Percentiles rank a stretch among this genome's conserved stretches.
Conservation (phyloP, 2,888 invertebrate genomes). For the Tachina fera region DNA sequence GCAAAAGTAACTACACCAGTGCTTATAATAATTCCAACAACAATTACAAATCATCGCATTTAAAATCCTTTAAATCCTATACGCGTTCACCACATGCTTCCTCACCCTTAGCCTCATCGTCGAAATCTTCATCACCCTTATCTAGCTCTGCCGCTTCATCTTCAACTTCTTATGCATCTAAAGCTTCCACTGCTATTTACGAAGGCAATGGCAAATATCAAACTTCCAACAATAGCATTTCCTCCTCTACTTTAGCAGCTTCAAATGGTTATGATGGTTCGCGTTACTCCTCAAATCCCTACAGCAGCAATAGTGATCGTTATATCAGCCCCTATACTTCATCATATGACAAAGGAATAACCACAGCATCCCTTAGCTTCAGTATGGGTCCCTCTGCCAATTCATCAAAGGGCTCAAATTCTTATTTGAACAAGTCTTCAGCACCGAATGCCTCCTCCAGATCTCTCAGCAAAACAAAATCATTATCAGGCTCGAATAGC, state of each 20-base stretch:
- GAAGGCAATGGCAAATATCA: constrained; percentile 69
- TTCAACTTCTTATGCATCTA: constrained; percentile 59
- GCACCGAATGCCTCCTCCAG: constrained; percentile 75
- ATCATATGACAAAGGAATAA: constrained; percentile 82
- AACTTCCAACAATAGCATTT: constrained; percentile 63
- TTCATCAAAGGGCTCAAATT: constrained; percentile 77
- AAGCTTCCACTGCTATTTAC: constrained; percentile 47
- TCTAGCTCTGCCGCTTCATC: constrained; percentile 50
- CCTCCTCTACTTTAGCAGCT: constrained; percentile 67
- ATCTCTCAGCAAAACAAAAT: constrained; percentile 77
- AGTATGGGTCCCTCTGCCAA: constrained; percentile 75
- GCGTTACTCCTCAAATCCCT: constrained; percentile 78
- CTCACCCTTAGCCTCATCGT: constrained; percentile 66
- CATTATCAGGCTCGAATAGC: constrained; percentile 80
- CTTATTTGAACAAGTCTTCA: constrained; percentile 73
- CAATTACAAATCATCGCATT: constrained; percentile 51
- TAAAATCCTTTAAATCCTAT: constrained; percentile 65
- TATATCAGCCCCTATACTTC: constrained; percentile 82
- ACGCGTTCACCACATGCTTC: constrained; percentile 67
- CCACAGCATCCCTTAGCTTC: constrained; percentile 82
- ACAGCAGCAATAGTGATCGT: constrained; percentile 77
- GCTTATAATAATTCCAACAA: constrained; percentile 58
- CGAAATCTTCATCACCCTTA: constrained; percentile 70
- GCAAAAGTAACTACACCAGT: constrained; percentile 51
- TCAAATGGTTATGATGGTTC: constrained; percentile 77